phyloP scores from a whole-genome alignment of 2,888 invertebrate genomes.

The Mechanitis messenoides region DNA sequence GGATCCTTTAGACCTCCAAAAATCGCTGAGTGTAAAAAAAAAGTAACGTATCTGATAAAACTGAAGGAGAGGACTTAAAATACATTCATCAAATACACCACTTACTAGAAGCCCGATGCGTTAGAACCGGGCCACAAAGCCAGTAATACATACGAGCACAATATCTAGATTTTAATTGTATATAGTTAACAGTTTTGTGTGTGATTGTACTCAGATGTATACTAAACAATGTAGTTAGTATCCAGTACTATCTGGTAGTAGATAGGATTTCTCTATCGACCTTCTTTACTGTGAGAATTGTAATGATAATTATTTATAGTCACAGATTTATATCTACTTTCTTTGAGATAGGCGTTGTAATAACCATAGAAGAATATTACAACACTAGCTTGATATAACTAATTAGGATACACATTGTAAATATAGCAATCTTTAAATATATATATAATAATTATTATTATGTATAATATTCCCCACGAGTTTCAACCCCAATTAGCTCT shows the following conservation, averaged over 20 bases:
- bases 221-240: slow-evolving; percentile 28
- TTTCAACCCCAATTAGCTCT: too few species aligned
- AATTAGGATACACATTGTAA: too few species aligned
- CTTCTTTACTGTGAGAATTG: slow-evolving; percentile 29
- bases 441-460: not conserved
- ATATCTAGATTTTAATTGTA: slow-evolving; percentile 35
- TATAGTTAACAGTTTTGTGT: slow-evolving; percentile 30
- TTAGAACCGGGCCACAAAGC: too few species aligned
- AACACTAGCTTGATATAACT: too few species aligned
- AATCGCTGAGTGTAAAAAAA: too few species aligned
- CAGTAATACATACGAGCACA: slow-evolving; percentile 48
- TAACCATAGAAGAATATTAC: too few species aligned
- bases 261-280: slow-evolving; percentile 33
- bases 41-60: too few species aligned
- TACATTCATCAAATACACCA: too few species aligned
- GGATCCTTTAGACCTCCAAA: too few species aligned
- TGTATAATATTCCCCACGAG: not conserved
- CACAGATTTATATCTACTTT: slow-evolving; percentile 17
- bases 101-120: too few species aligned
- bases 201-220: slow-evolving; percentile 33
- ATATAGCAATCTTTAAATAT: not conserved
- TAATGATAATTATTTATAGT: slow-evolving; percentile 31
- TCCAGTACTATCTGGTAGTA: slow-evolving; percentile 23
- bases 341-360: too few species aligned
- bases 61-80: too few species aligned